Percentiles rank a stretch among this genome's conserved stretches.
Evolutionary conservation across 2,113 vertebrate genomes (phyloP).

Genomic region (Urocitellus parryii): DNA sequence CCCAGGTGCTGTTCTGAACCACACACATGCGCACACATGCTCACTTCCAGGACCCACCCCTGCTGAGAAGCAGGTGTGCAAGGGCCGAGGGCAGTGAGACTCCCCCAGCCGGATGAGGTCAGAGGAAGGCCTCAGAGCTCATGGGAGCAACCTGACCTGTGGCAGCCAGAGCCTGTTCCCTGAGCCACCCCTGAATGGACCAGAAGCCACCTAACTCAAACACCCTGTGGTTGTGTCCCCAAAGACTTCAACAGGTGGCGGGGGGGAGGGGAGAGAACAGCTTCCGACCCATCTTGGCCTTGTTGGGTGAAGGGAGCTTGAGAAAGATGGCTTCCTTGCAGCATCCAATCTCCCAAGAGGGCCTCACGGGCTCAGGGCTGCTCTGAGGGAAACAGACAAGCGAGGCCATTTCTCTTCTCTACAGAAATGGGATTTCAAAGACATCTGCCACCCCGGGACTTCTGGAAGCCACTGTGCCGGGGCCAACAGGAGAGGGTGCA

Average conservation of each 20-base stretch:
- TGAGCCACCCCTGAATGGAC: neutral
- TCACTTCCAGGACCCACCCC: neutral
- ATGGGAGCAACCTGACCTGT: neutral
- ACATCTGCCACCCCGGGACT: no score
- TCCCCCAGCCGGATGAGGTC: neutral
- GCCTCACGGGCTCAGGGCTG: rapidly evolving
- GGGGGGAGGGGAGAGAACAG: neutral
- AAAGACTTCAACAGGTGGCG: neutral
- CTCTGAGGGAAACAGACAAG: neutral
- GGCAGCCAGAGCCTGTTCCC: no score
- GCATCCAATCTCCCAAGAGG: rapidly evolving
- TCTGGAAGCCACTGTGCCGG: neutral
- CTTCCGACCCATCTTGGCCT: neutral
- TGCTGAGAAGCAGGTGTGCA: no score
- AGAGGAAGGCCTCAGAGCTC: neutral
- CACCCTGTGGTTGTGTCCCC: no score
- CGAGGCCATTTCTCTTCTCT: neutral
- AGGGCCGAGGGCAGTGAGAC: neutral
- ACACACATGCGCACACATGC: rapidly evolving
- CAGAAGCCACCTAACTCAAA: neutral
- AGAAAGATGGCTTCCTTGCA: neutral
- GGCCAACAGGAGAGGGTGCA: constrained; percentile 66
- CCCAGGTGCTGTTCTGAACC: neutral
- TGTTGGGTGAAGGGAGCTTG: rapidly evolving
- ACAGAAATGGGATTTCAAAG: neutral